phyloP scores from a whole-genome alignment of 2,113 vertebrate genomes.

The Thymallus thymallus region DNA sequence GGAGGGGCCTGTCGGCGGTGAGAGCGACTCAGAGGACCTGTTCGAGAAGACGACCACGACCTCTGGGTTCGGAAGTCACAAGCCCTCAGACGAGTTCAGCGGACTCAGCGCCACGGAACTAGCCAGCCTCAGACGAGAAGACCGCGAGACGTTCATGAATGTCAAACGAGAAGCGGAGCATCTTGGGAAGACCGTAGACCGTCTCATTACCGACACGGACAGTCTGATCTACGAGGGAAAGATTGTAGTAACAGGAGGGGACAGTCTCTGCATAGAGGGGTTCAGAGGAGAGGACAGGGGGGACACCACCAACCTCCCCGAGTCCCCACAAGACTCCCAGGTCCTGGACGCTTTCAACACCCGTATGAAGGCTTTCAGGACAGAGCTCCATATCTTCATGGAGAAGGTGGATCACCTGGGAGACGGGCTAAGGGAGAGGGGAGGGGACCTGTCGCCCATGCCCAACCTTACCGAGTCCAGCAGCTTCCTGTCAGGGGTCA shows the following conservation, averaged over 20 bases:
- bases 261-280: conserved; percentile 12
- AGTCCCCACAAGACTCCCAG: conserved; percentile 75
- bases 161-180: conserved; percentile 86
- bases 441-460: conserved; percentile 88
- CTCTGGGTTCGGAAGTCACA: conserved; percentile 86
- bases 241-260: conserved; percentile 71
- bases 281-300: conserved; percentile 43
- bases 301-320: conserved; percentile 22
- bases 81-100: conserved; percentile 83
- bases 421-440: conserved; percentile 83
- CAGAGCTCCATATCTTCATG: conserved; percentile 88
- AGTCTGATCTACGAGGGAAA: conserved; percentile 80
- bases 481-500: conserved; percentile 93
- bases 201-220: conserved; percentile 87
- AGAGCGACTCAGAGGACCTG: conserved; percentile 92
- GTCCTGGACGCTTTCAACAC: conserved; percentile 84
- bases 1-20: conserved; percentile 91
- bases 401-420: conserved; percentile 87
- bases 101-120: conserved; percentile 60
- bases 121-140: conserved; percentile 78
- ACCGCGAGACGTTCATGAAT: conserved; percentile 77
- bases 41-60: conserved; percentile 84
- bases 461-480: conserved; percentile 94
- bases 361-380: conserved; percentile 89
- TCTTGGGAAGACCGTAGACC: conserved; percentile 84